Conservation (phyloP, 2,888 invertebrate genomes). For the Venusia cambrica region DNA sequence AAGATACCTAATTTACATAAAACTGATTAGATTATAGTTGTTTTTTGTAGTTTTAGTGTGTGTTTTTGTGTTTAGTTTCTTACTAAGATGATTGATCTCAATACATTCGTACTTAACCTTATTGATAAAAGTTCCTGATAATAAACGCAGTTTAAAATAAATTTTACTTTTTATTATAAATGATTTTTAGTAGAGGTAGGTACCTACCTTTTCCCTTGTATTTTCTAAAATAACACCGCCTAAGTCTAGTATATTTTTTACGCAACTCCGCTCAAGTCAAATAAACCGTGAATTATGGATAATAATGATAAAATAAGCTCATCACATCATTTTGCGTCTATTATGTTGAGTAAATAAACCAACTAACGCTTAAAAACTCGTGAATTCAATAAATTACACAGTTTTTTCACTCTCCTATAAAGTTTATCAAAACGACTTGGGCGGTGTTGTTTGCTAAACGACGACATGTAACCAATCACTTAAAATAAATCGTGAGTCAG, state of each 20-base stretch:
- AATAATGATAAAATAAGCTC: slow-evolving; percentile 3
- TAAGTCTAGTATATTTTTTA: slow-evolving; percentile 6
- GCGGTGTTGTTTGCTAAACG: no score
- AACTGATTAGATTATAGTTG: slow-evolving; percentile 1
- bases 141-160: neutral
- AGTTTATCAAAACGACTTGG: no score
- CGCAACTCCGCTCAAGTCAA: slow-evolving; percentile 4
- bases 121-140: neutral
- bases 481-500: no score
- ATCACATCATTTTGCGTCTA: no score
- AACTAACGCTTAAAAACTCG: neutral
- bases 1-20: slow-evolving; percentile 3
- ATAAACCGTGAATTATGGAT: slow-evolving; percentile 1
- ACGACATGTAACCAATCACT: no score
- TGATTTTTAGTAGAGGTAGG: no score
- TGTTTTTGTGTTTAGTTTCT: no score
- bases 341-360: neutral
- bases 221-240: no score
- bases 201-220: no score
- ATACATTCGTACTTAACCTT: slow-evolving; percentile 1
- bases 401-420: no score
- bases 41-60: slow-evolving; percentile 1
- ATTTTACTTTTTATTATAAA: slow-evolving; percentile 2
- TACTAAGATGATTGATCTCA: slow-evolving; percentile 6
- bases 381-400: slow-evolving; percentile 4